Conservation (phyloP, 1,140 invertebrate genomes). For the Proctacanthus coquilletti region DNA sequence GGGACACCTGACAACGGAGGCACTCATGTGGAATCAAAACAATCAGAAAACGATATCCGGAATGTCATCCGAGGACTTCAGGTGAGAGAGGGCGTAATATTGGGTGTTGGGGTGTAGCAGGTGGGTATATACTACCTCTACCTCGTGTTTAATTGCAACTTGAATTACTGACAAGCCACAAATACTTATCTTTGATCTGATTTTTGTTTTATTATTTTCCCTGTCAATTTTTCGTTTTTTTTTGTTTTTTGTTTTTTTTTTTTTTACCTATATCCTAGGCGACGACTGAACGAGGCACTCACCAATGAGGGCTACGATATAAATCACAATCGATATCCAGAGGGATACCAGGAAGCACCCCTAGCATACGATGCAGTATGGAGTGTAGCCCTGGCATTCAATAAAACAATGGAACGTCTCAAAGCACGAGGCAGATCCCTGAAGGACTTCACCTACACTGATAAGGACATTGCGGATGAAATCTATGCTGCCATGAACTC, state of each 20-base stretch:
- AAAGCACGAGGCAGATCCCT: slow-evolving; percentile 59
- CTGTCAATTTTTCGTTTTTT: not conserved
- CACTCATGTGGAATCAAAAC: slow-evolving; percentile 95
- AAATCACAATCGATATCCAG: slow-evolving; percentile 65
- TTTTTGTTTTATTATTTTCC: no score
- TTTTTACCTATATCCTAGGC: slow-evolving; percentile 40
- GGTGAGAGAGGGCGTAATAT: no score
- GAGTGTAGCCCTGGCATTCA: slow-evolving; percentile 92
- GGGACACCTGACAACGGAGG: slow-evolving; percentile 95
- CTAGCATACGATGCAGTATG: slow-evolving; percentile 98
- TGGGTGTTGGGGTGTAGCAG: no score
- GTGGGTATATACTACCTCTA: no score
- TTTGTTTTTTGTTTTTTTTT: slow-evolving; percentile 1
- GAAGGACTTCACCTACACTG: slow-evolving; percentile 95
- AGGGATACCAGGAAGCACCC: slow-evolving; percentile 95
- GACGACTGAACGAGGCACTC: slow-evolving; percentile 59
- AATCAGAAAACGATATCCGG: slow-evolving; percentile 79
- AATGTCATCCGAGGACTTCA: slow-evolving; percentile 68
- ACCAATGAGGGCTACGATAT: slow-evolving; percentile 67
- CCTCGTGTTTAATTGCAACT: not conserved
- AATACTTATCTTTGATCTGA: not conserved
- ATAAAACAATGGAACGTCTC: slow-evolving; percentile 84
- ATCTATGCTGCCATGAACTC: slow-evolving; percentile 96
- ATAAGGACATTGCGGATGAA: slow-evolving; percentile 85
- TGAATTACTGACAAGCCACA: not conserved